These are phyloP conservation scores for Cataglyphis hispanica DNA, from an alignment of 1,140 invertebrate species.

Conservation along the genomic window DNA sequence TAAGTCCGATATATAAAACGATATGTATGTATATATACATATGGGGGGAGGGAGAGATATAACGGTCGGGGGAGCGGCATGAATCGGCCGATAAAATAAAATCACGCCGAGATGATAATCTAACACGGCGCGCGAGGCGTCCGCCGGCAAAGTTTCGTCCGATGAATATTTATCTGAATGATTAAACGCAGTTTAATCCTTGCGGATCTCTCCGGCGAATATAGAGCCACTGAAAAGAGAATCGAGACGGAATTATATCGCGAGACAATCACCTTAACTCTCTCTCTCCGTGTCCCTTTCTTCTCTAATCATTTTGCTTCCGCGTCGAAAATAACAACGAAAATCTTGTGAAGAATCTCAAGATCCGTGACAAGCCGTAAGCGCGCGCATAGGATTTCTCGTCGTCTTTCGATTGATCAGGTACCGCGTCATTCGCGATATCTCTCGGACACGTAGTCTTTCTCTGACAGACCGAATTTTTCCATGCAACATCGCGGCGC, in stretches of 20 bases:
- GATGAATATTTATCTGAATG: slow-evolving; percentile 64
- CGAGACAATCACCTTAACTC: slow-evolving; percentile 53
- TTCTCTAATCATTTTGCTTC: neutral
- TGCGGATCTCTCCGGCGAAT: slow-evolving; percentile 29
- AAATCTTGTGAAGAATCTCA: slow-evolving; percentile 61
- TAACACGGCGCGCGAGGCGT: slow-evolving; percentile 14
- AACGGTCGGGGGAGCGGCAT: slow-evolving; percentile 1
- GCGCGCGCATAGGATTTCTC: slow-evolving; percentile 49
- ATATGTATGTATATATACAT: slow-evolving; percentile 31
- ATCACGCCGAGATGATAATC: slow-evolving; percentile 49
- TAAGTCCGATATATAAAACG: slow-evolving; percentile 60
- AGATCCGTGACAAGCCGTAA: slow-evolving; percentile 53
- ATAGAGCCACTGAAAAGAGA: slow-evolving; percentile 23
- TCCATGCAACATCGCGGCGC: slow-evolving; percentile 1
- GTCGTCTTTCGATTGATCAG: slow-evolving; percentile 76
- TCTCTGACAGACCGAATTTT: slow-evolving; percentile 71
- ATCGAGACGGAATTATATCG: slow-evolving; percentile 24
- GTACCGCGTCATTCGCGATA: slow-evolving; percentile 75
- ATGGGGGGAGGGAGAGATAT: slow-evolving; percentile 30
- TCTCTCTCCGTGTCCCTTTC: slow-evolving; percentile 32
- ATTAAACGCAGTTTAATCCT: slow-evolving; percentile 54
- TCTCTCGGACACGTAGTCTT: slow-evolving; percentile 73
- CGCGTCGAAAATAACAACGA: slow-evolving; percentile 53
- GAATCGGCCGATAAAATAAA: slow-evolving; percentile 48
- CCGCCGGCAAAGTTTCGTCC: slow-evolving; percentile 40